These are phyloP conservation scores for Enteromius mattozi DNA, from an alignment of 2,797 vertebrate genomes.

Conservation along the genomic window DNA sequence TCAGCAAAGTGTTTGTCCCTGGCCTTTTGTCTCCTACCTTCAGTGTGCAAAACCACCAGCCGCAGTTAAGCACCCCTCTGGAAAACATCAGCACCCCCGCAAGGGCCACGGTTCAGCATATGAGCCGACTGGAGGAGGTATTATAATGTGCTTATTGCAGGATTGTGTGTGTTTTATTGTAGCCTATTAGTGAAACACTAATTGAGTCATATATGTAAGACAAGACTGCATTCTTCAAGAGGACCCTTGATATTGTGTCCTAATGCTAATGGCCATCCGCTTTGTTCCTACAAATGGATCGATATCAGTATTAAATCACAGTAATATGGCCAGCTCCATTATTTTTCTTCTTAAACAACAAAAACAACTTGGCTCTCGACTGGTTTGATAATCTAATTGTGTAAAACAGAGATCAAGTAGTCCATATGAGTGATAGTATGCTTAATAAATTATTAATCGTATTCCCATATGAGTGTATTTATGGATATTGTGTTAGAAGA, in stretches of 20 bases:
- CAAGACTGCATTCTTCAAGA: neutral
- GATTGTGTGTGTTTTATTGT: neutral
- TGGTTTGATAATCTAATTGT: slow-evolving; percentile 28
- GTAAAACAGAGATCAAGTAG: neutral
- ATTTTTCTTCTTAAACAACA: slow-evolving; percentile 32
- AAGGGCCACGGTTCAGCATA: slow-evolving; percentile 82
- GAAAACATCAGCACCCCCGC: slow-evolving; percentile 88
- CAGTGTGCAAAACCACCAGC: slow-evolving; percentile 81
- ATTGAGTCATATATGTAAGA: slow-evolving; percentile 41
- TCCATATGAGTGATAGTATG: neutral
- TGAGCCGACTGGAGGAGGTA: slow-evolving; percentile 91
- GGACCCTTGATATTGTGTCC: slow-evolving; percentile 1
- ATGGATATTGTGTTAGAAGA: slow-evolving; percentile 17
- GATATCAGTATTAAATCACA: slow-evolving; percentile 28
- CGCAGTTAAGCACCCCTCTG: slow-evolving; percentile 80
- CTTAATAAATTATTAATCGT: slow-evolving; percentile 16
- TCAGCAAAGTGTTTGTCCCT: slow-evolving; percentile 94
- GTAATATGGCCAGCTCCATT: slow-evolving; percentile 1
- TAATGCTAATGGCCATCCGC: slow-evolving; percentile 26
- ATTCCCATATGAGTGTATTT: neutral
- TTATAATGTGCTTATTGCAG: neutral
- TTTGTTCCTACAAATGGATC: slow-evolving; percentile 19
- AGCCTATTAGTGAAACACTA: slow-evolving; percentile 5
- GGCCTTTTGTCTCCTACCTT: slow-evolving; percentile 87
- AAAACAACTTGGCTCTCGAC: neutral